phyloP scores from a whole-genome alignment of 2,888 invertebrate genomes.

The Ecdyonurus torrentis region DNA sequence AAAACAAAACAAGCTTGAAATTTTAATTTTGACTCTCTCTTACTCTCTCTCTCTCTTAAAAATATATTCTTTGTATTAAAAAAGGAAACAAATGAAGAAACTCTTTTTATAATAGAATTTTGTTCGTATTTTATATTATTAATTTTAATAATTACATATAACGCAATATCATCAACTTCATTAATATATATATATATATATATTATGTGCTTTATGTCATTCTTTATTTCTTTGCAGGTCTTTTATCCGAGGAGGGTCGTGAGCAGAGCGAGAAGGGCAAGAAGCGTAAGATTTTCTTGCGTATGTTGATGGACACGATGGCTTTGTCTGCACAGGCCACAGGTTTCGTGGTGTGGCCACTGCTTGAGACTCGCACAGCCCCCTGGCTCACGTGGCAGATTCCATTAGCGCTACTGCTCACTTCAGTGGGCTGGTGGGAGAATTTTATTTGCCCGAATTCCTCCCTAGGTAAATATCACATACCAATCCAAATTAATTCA shows the following conservation, averaged over 20 bases:
- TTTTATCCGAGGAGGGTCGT: slow-evolving; percentile 39
- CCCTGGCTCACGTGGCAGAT: slow-evolving; percentile 61
- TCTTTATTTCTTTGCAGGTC: slow-evolving; percentile 29
- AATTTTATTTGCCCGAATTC: slow-evolving; percentile 84
- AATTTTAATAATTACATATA: too few species aligned
- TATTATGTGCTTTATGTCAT: too few species aligned
- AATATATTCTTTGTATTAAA: too few species aligned
- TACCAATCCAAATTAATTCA: too few species aligned
- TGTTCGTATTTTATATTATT: too few species aligned
- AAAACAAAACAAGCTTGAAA: too few species aligned
- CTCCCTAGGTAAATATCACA: slow-evolving; percentile 51
- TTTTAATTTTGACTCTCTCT: too few species aligned
- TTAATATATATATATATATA: too few species aligned
- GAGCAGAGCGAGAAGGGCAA: neutral
- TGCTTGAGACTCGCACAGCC: slow-evolving; percentile 45
- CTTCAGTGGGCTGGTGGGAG: slow-evolving; percentile 96
- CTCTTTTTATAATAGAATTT: too few species aligned
- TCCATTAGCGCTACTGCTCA: slow-evolving; percentile 65
- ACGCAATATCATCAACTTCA: too few species aligned
- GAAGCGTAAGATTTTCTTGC: neutral
- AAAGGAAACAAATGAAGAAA: too few species aligned
- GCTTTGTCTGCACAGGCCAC: slow-evolving; percentile 81
- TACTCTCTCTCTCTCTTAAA: too few species aligned
- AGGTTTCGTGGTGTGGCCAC: slow-evolving; percentile 84
- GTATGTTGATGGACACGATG: slow-evolving; percentile 41